Evolutionary conservation across 2,888 invertebrate genomes (phyloP).

Genomic region (Stenodema calcarata): DNA sequence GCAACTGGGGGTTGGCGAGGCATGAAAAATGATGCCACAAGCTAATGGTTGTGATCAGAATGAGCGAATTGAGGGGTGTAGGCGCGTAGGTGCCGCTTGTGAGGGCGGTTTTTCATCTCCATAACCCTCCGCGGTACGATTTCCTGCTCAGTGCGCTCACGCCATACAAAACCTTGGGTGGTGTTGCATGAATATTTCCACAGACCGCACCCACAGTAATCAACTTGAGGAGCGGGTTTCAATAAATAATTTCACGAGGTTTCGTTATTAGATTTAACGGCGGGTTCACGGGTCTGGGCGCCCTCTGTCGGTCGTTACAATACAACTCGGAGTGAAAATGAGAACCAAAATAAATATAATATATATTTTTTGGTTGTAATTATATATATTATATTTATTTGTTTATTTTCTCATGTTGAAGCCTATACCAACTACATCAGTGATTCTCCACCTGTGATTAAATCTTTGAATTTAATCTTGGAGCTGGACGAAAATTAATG

Average conservation of each 20-base stretch:
- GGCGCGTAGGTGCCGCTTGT: constrained; percentile 5
- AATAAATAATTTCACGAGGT: neutral
- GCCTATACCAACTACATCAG: no score
- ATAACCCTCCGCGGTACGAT: neutral
- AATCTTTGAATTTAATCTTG: no score
- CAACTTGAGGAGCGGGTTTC: neutral
- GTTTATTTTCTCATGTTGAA: no score
- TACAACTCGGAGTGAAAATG: no score
- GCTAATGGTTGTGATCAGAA: constrained; percentile 20
- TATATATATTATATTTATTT: no score
- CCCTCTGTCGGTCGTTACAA: no score
- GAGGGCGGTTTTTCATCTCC: neutral
- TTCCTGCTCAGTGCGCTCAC: neutral
- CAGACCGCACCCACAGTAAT: neutral
- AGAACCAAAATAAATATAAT: no score
- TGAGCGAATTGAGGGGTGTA: neutral
- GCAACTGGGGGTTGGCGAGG: constrained; percentile 23
- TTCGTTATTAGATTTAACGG: neutral
- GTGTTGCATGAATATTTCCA: neutral
- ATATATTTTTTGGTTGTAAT: no score
- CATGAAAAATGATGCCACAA: constrained; percentile 32
- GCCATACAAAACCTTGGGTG: neutral
- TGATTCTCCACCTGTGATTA: no score
- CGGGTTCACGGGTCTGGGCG: neutral
- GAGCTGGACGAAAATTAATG: no score